Evolutionary conservation across 2,113 vertebrate species (phyloP).

Genomic region (Psephotus haematonotus): DNA sequence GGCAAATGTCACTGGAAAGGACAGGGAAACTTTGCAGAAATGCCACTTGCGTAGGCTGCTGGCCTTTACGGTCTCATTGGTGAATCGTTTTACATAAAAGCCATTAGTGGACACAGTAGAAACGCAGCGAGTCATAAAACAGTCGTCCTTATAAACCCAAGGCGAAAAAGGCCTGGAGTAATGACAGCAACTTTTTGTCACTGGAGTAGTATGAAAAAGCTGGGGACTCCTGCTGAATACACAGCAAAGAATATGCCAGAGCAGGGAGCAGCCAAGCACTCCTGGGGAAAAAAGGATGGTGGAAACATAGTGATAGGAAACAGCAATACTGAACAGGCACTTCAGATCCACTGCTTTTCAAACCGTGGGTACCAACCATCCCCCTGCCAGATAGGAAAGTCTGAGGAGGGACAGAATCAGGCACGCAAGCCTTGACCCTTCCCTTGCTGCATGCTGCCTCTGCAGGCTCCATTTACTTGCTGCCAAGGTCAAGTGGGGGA

Average conservation of each 20-base stretch:
- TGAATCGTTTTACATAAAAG: neutral
- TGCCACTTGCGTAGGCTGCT: neutral
- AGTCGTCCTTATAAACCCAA: neutral
- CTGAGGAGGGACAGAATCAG: neutral
- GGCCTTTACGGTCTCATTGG: neutral
- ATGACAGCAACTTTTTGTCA: neutral
- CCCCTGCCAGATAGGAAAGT: neutral
- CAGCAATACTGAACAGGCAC: neutral
- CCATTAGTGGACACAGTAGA: neutral
- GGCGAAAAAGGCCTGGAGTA: neutral
- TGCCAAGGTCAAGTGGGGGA: neutral
- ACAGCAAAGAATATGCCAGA: neutral
- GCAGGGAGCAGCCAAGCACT: neutral
- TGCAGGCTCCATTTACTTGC: neutral
- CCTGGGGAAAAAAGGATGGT: neutral
- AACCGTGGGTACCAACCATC: neutral
- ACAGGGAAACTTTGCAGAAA: neutral
- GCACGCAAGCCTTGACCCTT: neutral
- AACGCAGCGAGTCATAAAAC: neutral
- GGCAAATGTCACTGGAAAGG: neutral
- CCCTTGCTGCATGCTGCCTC: neutral
- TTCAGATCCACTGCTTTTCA: neutral
- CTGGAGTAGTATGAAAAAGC: neutral
- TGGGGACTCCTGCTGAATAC: neutral
- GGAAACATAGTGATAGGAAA: neutral